Evolutionary conservation across 2,797 vertebrate genomes (phyloP).

Genomic region (Myotis myotis): DNA sequence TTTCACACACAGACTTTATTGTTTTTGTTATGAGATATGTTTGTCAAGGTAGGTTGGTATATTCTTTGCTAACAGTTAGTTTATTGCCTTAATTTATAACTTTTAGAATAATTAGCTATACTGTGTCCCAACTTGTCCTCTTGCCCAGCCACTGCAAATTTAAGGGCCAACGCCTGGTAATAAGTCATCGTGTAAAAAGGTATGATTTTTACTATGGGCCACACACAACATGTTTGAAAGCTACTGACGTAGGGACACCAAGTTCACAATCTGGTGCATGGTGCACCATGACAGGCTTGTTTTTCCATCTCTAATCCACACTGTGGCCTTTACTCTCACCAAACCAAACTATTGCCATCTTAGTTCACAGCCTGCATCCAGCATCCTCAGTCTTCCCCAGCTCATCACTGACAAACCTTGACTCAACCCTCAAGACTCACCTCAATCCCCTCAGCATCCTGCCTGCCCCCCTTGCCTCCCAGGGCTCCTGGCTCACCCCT

Average conservation of each 20-base stretch:
- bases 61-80: neutral
- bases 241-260: neutral
- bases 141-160: neutral
- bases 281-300: neutral
- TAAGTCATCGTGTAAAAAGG: neutral
- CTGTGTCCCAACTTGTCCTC: neutral
- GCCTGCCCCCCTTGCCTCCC: neutral
- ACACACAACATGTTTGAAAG: neutral
- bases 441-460: neutral
- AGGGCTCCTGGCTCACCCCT: neutral
- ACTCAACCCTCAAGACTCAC: neutral
- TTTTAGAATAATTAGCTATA: neutral
- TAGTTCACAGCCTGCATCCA: neutral
- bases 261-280: neutral
- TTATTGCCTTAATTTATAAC: neutral
- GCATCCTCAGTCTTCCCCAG: neutral
- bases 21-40: neutral
- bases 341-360: neutral
- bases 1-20: neutral
- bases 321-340: neutral
- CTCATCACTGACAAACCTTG: neutral
- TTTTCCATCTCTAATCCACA: neutral
- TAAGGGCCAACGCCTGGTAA: neutral
- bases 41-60: neutral
- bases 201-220: neutral